Base-by-base conservation (phyloP, 2,797 vertebrate genomes). In the Sebastes cheni region DNA sequence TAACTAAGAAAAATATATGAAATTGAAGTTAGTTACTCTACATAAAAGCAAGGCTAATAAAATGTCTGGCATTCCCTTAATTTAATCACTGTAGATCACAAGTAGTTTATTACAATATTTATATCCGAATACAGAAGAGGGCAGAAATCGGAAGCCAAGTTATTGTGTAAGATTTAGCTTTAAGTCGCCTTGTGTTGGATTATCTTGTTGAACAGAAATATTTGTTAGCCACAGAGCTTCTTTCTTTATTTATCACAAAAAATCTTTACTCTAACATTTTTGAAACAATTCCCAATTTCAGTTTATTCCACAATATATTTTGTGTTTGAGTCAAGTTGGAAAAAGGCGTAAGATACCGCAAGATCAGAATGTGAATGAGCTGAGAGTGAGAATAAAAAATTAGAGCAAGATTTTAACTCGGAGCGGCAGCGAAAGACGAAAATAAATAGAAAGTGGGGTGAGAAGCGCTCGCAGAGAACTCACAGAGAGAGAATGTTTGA, bases 401-500 rank as follows among this genome's bases (percentile, higher is more conserved):
- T 20, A 83, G 70, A 89, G 73, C 27, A 68, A 20, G 56, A 74
- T 72, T 77, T 85, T 16, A 75, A 86, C 71, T 67, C 9, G 1
- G 62, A 81, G 77, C 64, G 25, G 64, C 69, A 66, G 81, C 68
- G 73, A 46, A 55, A 76, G 64, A 73, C 39, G 75, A 71, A 87
- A 83, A 69, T 83, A 79, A 88, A 81, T 46, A 85, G 65, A 85
- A 84, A 85, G 67, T 65, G 54, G 72, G 83, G 72, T 79, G 89
- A 85, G 86, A 84, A 88, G 67, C 60, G 77, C 72, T 81, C 0
- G 27, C 74, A 84, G 90, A 80, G 79, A 86, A 91, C 78, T 87
- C 84, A 87, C 79, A 83, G 81, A 66, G 77, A 85, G 81, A 67
- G 82, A 79, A 56, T 81, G 71, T 90, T 88, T 89, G 85, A 91